Conservation (phyloP, 2,888 invertebrate genomes). For the Drosophila mimetica region DNA sequence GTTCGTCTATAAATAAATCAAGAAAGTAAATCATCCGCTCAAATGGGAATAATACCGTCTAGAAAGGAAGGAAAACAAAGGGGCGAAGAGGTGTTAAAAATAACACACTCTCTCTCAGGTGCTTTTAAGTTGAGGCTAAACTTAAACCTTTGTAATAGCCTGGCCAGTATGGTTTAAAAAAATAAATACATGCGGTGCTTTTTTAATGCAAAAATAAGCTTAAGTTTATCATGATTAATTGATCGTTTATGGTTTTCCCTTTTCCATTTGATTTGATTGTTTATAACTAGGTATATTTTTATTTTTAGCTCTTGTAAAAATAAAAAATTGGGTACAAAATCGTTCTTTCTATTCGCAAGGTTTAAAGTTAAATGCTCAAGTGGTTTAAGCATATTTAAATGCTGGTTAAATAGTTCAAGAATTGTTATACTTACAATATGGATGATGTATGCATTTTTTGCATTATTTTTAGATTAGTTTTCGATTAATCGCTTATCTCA, state of each 20-base stretch:
- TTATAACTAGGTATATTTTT: background rate
- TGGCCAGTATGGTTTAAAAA: background rate
- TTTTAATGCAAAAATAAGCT: background rate
- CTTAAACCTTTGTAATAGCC: background rate
- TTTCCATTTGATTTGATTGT: background rate
- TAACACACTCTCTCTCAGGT: background rate
- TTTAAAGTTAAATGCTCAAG: too few species aligned
- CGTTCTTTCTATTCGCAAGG: too few species aligned
- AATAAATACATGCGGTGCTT: too few species aligned
- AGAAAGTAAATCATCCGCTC: constrained; percentile 17
- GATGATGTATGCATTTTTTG: too few species aligned
- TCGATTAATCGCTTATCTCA: constrained; percentile 12
- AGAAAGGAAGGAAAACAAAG: constrained; percentile 3
- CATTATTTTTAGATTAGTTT: too few species aligned
- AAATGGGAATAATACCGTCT: background rate
- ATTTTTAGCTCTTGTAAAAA: background rate
- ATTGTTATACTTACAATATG: too few species aligned
- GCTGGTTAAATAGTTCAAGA: too few species aligned
- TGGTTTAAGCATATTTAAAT: too few species aligned
- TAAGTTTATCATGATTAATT: background rate
- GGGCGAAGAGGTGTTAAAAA: constrained; percentile 1
- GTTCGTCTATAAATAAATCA: constrained; percentile 28
- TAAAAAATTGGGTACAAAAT: background rate
- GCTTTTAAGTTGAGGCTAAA: background rate
- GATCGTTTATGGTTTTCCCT: background rate